These are phyloP conservation scores for Habropoda laboriosa DNA, from an alignment of 1,140 invertebrate species.

Conservation along the genomic window DNA sequence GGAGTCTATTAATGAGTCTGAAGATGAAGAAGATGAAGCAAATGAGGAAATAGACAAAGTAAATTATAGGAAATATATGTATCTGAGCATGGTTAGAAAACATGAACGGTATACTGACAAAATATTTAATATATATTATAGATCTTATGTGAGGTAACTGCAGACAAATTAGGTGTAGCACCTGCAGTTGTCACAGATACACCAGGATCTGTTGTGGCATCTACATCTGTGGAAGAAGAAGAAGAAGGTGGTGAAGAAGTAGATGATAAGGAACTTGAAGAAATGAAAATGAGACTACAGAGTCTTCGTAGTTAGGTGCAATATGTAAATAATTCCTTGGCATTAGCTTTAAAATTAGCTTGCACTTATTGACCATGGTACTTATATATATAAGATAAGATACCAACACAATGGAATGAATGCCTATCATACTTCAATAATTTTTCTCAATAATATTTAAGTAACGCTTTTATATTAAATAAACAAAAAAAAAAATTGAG, in stretches of 20 bases:
- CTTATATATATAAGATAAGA: slow-evolving; percentile 29
- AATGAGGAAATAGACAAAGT: slow-evolving; percentile 96
- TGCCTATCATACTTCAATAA: slow-evolving; percentile 5
- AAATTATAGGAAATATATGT: too few species aligned
- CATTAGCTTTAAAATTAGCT: slow-evolving; percentile 43
- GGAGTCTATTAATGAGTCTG: slow-evolving; percentile 93
- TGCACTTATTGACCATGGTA: slow-evolving; percentile 31
- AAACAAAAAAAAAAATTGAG: slow-evolving; percentile 5
- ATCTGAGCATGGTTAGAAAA: neutral
- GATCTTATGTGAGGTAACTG: slow-evolving; percentile 97
- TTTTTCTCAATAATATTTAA: neutral
- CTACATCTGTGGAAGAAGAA: slow-evolving; percentile 81
- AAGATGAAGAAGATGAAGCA: slow-evolving; percentile 96
- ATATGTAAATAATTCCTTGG: slow-evolving; percentile 52
- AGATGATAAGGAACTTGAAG: slow-evolving; percentile 90
- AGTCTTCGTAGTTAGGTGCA: slow-evolving; percentile 88
- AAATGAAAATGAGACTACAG: slow-evolving; percentile 92
- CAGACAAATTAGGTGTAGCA: slow-evolving; percentile 95
- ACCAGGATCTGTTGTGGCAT: slow-evolving; percentile 82
- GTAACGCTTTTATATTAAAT: slow-evolving; percentile 17
- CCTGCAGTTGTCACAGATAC: slow-evolving; percentile 88
- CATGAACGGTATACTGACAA: neutral
- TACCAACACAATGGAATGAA: slow-evolving; percentile 32
- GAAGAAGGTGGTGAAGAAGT: slow-evolving; percentile 80
- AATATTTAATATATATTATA: slow-evolving; percentile 69